These are phyloP conservation scores for Lepidonotus clava DNA, from an alignment of 2,888 invertebrate genomes.

Conservation along the genomic window DNA sequence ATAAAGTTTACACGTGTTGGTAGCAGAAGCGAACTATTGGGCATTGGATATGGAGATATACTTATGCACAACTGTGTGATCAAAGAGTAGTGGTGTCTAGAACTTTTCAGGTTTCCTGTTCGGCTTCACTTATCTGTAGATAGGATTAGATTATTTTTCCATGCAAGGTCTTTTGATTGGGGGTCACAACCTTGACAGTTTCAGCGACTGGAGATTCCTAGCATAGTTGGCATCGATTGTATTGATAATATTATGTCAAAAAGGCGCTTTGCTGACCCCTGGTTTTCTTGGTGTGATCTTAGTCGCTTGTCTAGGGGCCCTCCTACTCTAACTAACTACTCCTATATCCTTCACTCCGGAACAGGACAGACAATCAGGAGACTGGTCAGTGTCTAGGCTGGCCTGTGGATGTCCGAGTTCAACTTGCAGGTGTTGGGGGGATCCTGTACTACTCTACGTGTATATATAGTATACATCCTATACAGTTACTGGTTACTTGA, in stretches of 20 bases:
- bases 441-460: background rate
- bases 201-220: too few species aligned
- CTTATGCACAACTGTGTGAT: constrained; percentile 11
- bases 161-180: background rate
- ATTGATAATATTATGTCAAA: background rate
- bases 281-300: background rate
- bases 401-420: background rate
- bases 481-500: constrained; percentile 37
- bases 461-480: background rate
- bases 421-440: background rate
- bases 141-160: background rate
- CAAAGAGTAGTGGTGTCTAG: background rate
- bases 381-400: background rate
- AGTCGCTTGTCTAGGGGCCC: background rate
- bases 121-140: background rate
- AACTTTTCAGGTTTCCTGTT: background rate
- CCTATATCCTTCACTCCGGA: background rate
- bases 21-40: background rate
- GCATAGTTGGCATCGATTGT: background rate
- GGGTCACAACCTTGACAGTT: too few species aligned
- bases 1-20: background rate
- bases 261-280: background rate
- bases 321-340: background rate
- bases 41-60: background rate
- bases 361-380: background rate